Evolutionary conservation across 2,797 vertebrate species (phyloP), one percentile per base, ranked within the genome.

Genomic region (Iguana delicatissima): DNA sequence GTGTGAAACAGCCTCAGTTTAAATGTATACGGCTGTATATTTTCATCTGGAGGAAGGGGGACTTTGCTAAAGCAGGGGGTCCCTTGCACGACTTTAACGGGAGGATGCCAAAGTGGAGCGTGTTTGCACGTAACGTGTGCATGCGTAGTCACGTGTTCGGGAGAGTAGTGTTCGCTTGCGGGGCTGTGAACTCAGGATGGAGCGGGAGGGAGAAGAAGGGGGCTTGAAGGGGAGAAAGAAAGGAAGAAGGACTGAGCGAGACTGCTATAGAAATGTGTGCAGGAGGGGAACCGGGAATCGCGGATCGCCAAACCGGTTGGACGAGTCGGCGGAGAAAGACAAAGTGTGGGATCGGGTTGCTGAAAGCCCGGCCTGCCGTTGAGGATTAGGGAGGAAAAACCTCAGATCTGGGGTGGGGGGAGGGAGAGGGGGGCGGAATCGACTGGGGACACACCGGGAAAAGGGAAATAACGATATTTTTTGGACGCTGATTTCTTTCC

Each of bases 321-420:
- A 95, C 93, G 88, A 90, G 94, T 95, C 85, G 87, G 91, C 3
- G 67, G 73, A 22, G n/a, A 3, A 26, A 13, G 67, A 10, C 22
- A 67, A 6, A 14, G 1, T 7, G 42, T 6, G 87, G 92, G 94
- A 93, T 94, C 93, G 84, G 91, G 74, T 95, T 95, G 92, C 89
- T 64, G 1, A 38, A 52, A 76, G 64, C 2, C 79, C 24, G 87
- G 9, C 80, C 67, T 35, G 62, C 91, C 89, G 83, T 73, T 59
- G 62, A 57, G 93, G 91, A 91, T 92, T 91, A 92, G 67, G 20
- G 72, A 38, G 87, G 91, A 81, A 80, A 86, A 57, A 76, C 24
- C 29, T n/a, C 50, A n/a, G 80, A 22, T n/a, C 38, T 6, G 1
- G 57, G 42, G 22, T 10, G 26, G 35, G 6, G 62, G 2, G 1